Evolutionary conservation across 2,797 vertebrate species (phyloP).

Genomic region (Pipistrellus pygmaeus): DNA sequence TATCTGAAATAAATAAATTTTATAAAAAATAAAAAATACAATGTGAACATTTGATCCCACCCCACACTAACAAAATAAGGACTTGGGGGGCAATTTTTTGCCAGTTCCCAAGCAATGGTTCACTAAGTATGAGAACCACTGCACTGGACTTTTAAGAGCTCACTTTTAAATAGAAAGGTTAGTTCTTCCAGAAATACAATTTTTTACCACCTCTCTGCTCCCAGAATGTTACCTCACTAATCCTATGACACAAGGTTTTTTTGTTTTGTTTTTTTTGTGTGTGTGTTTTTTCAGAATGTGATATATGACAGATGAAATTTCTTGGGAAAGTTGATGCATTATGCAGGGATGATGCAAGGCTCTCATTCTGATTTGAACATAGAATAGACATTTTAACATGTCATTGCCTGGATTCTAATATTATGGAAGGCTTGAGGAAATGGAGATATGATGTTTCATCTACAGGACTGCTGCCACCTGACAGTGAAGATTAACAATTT

Average conservation of each 20-base stretch:
- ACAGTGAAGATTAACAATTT: not conserved
- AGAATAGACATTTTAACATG: slow-evolving; percentile 44
- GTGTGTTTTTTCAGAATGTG: not conserved
- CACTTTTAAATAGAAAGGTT: not conserved
- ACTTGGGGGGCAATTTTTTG: not conserved
- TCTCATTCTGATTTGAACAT: slow-evolving; percentile 59
- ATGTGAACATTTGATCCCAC: not conserved
- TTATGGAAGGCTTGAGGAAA: not conserved
- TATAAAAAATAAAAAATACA: too few species aligned
- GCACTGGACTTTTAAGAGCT: not conserved
- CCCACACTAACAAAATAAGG: not conserved
- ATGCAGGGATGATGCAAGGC: not conserved
- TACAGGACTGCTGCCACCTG: not conserved
- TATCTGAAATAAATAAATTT: too few species aligned
- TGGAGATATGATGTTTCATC: not conserved
- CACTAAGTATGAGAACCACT: not conserved
- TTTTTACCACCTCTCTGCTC: not conserved
- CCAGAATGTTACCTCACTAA: not conserved
- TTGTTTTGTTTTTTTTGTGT: too few species aligned
- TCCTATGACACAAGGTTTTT: not conserved
- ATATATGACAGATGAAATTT: not conserved
- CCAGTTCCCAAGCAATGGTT: not conserved
- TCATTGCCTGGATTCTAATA: slow-evolving; percentile 16
- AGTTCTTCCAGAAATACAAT: not conserved
- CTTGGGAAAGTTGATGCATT: not conserved